phyloP scores from a whole-genome alignment of 2,888 invertebrate genomes.

The Scaptodrosophila latifasciaeformis region DNA sequence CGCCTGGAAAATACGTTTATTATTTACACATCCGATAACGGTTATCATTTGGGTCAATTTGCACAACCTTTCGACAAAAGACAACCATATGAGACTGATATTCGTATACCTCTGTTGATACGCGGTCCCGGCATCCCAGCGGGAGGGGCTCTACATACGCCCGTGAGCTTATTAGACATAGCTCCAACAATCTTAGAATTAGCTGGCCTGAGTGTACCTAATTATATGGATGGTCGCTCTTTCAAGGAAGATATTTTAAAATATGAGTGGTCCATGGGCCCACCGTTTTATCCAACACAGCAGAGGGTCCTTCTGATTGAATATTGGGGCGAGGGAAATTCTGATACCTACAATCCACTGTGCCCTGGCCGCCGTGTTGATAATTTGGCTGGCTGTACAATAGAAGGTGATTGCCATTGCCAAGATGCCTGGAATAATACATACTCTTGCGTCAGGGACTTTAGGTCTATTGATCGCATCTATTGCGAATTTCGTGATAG shows the following conservation, averaged over 20 bases:
- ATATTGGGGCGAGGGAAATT: conserved; percentile 86
- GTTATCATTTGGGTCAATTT: conserved; percentile 94
- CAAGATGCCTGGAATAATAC: conserved; percentile 91
- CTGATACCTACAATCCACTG: conserved; percentile 76
- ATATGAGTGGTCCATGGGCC: conserved; percentile 13
- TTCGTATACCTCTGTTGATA: conserved; percentile 87
- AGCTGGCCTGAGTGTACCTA: conserved; percentile 77
- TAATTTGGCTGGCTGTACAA: conserved; percentile 79
- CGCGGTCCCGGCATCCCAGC: conserved; percentile 81
- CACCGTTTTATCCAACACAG: background rate
- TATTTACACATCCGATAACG: conserved; percentile 92
- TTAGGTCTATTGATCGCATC: conserved; percentile 76
- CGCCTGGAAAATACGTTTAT: conserved; percentile 85
- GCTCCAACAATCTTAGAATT: conserved; percentile 88
- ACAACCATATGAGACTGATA: conserved; percentile 93
- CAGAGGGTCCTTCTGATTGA: conserved; percentile 81
- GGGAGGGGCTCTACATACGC: conserved; percentile 76
- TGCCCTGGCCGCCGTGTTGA: conserved; percentile 80
- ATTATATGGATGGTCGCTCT: conserved; percentile 80
- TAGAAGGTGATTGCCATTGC: conserved; percentile 85
- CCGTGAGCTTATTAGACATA: conserved; percentile 87
- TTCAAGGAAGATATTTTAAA: conserved; percentile 71
- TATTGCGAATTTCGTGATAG: conserved; percentile 76
- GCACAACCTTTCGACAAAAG: conserved; percentile 91
- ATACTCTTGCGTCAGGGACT: conserved; percentile 83